phyloP scores from a whole-genome alignment of 2,888 invertebrate species.

The Choreutis nemorana region DNA sequence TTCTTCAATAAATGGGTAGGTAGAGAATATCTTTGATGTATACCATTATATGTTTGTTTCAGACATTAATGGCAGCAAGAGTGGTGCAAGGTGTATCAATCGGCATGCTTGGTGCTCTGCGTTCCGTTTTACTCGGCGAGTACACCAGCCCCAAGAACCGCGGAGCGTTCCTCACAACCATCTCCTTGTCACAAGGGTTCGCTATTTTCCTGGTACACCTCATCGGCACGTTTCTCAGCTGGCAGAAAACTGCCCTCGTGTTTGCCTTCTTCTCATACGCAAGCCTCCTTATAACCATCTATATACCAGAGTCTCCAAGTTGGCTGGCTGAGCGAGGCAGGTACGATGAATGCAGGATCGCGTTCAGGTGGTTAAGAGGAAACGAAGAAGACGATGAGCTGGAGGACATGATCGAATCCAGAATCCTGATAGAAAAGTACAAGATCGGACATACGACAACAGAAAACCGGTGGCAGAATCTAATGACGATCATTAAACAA shows the following conservation, averaged over 20 bases:
- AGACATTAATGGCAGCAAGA: constrained; percentile 12
- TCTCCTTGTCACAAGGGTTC: constrained; percentile 58
- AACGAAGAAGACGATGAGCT: constrained; percentile 34
- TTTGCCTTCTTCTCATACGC: constrained; percentile 31
- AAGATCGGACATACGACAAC: no score
- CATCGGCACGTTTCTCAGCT: constrained; percentile 56
- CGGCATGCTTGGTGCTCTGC: constrained; percentile 43
- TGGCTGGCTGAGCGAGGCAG: constrained; percentile 61
- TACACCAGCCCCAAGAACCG: constrained; percentile 58
- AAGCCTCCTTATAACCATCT: constrained; percentile 21
- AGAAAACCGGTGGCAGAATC: constrained; percentile 6
- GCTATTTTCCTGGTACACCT: constrained; percentile 64
- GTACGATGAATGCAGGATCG: constrained; percentile 44
- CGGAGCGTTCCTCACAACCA: constrained; percentile 60
- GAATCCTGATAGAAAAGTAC: constrained; percentile 7
- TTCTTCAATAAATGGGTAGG: no score
- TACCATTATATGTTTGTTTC: no score
- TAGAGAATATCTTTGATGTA: no score
- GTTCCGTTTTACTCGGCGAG: constrained; percentile 51
- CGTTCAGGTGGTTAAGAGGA: constrained; percentile 55
- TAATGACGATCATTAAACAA: constrained; percentile 13
- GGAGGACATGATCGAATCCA: constrained; percentile 16
- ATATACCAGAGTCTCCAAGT: constrained; percentile 61
- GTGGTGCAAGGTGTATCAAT: constrained; percentile 34
- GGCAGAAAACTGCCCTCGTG: constrained; percentile 48